Evolutionary conservation across 2,888 invertebrate genomes (phyloP), one percentile per base, ranked within the genome.

Genomic region (Oxyteleia sp.): DNA sequence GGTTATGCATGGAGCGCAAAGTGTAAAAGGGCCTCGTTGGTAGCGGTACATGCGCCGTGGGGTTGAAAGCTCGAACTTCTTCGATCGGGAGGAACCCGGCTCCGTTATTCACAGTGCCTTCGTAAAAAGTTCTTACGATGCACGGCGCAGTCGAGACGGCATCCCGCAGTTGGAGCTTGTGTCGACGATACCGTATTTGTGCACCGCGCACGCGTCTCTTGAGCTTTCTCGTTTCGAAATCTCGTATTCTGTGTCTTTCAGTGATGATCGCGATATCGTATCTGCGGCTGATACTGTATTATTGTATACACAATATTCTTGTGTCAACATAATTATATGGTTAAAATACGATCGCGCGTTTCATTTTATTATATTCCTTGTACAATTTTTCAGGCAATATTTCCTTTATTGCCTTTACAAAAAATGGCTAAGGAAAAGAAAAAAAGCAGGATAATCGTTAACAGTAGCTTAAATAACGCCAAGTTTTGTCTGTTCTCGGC

Each of bases 81-180:
- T 90, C 90, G 89, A 90, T 90, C 90, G 86, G 84, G 55, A 75
- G 85, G 80, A 84, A 82, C 75, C 75, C 69, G 82, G 68, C 74
- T 78, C 72, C 53, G 85, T 85, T 79, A 45, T 59, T 41, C 71
- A 63, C 64, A 51, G 75, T 66, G 53, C 38, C 76, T 57, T 72
- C 75, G 29, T 16, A 45, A 47, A 76, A 80, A 82, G 85, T 64
- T 82, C 78, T 64, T 41, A 29, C 72, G 68, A 23, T 81, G 83
- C 86, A 81, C 76, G 74, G 57, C 68, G 78, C 74, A 78, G 47
- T 45, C 63, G 53, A 66, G 55, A 66, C 53, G 63, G 63, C 59
- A 64, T 61, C 51, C 15, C 55, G 26, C 57, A 2, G 68, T 43
- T 35, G 63, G 55, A 59, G 47, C 85, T 88, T 85, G 84, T 85